Percentiles rank a stretch among this genome's conserved stretches.
Evolutionary conservation across 2,797 vertebrate species (phyloP).

Genomic region (Falco novaeseelandiae): DNA sequence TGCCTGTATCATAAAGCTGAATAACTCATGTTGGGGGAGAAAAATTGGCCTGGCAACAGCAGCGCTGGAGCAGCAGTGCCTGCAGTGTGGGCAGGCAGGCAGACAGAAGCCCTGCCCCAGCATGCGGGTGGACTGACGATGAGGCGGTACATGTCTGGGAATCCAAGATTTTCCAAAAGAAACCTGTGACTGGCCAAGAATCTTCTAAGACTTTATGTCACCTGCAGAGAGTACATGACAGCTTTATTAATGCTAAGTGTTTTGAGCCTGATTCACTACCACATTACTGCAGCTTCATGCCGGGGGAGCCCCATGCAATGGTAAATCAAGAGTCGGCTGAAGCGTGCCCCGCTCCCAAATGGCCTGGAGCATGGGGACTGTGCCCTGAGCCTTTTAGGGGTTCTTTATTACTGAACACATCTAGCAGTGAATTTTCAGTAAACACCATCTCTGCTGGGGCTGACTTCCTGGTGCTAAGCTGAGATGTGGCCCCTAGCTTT

Average conservation of each 20-base stretch:
- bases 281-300: background rate
- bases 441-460: background rate
- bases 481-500: background rate
- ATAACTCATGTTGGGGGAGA: accelerated
- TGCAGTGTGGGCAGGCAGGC: background rate
- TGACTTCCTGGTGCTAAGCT: background rate
- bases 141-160: background rate
- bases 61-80: background rate
- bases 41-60: background rate
- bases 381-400: background rate
- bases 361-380: too few relatives aligned
- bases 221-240: conserved; percentile 17
- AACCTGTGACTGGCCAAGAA: background rate
- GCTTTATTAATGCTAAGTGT: background rate
- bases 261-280: background rate
- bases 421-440: background rate
- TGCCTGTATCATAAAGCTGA: background rate
- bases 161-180: background rate
- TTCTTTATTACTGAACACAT: accelerated
- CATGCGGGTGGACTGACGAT: background rate
- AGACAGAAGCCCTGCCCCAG: background rate
- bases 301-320: accelerated
- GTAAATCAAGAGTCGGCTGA: background rate
- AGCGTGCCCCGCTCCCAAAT: accelerated
- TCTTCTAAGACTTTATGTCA: background rate